A percentile compares a stretch with the other conserved stretches of the same genome.
phyloP scores from a whole-genome alignment of 2,888 invertebrate genomes.

The Altica lythri region DNA sequence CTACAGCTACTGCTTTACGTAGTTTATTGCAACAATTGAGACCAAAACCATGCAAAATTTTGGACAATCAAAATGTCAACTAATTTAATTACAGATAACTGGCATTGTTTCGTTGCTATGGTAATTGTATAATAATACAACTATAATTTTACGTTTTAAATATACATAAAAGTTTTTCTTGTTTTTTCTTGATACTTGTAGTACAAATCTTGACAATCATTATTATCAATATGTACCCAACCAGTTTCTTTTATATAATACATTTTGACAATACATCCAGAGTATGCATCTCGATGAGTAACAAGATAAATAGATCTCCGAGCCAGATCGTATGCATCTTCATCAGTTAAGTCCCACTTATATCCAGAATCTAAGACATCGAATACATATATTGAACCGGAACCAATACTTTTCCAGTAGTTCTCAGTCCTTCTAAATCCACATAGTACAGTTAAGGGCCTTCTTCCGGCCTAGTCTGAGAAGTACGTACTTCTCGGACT shows the following conservation, averaged over 20 bases:
- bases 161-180: too few species aligned
- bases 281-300: conserved; percentile 95
- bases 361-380: conserved; percentile 94
- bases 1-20: too few species aligned
- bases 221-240: conserved; percentile 91
- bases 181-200: conserved; percentile 78
- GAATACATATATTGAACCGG: conserved; percentile 96
- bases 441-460: conserved; percentile 97
- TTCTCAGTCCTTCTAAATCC: conserved; percentile 93
- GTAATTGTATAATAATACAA: too few species aligned
- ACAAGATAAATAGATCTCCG: conserved; percentile 97
- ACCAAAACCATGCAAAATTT: too few species aligned
- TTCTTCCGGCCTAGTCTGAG: too few species aligned
- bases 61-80: too few species aligned
- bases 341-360: conserved; percentile 84
- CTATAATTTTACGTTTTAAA: too few species aligned
- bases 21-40: too few species aligned
- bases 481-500: too few species aligned
- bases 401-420: conserved; percentile 94
- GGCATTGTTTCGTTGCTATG: too few species aligned
- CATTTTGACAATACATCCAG: conserved; percentile 94
- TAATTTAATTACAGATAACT: too few species aligned
- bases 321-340: conserved; percentile 92
- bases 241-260: conserved; percentile 92
- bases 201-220: conserved; percentile 90